A percentile compares a stretch with the other conserved stretches of the same genome.
phyloP scores from a whole-genome alignment of 92 coral and sea anemone genomes.

The Diadumene lineata region DNA sequence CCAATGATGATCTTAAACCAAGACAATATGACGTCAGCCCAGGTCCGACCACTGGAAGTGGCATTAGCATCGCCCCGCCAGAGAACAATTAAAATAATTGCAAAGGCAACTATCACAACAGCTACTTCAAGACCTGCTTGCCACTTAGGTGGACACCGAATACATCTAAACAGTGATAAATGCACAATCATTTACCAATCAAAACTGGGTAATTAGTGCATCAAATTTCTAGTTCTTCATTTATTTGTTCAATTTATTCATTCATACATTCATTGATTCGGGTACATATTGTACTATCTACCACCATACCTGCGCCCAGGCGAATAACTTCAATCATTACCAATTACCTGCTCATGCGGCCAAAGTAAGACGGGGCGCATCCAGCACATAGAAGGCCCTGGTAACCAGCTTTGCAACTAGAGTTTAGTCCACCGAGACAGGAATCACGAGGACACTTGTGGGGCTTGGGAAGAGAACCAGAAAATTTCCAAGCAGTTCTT shows the following conservation, averaged over 20 bases:
- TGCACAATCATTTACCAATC: not conserved
- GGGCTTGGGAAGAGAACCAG: constrained; percentile 22
- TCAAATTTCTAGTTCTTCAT: not conserved
- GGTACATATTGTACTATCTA: not conserved
- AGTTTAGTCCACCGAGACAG: constrained; percentile 46
- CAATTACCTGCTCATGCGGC: constrained; percentile 26
- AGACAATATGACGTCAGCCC: constrained; percentile 54
- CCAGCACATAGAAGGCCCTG: constrained; percentile 41
- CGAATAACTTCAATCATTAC: not conserved
- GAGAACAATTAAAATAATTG: constrained; percentile 37
- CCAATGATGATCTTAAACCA: constrained; percentile 61
- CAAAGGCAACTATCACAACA: constrained; percentile 43
- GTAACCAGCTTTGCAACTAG: constrained; percentile 40
- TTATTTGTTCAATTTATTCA: not conserved
- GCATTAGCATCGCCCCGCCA: constrained; percentile 48
- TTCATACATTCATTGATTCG: not conserved
- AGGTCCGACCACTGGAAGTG: constrained; percentile 41
- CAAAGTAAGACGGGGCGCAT: constrained; percentile 23
- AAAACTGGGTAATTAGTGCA: not conserved
- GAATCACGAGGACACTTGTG: constrained; percentile 43
- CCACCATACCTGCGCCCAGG: too few species aligned
- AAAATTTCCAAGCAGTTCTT: constrained; percentile 9
- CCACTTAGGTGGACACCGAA: constrained; percentile 29
- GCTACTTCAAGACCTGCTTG: constrained; percentile 26
- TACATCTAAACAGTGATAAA: constrained; percentile 12